Percentiles rank a stretch among this genome's conserved stretches.
Evolutionary conservation across 2,113 vertebrate species (phyloP).

Genomic region (Mixornis gularis): DNA sequence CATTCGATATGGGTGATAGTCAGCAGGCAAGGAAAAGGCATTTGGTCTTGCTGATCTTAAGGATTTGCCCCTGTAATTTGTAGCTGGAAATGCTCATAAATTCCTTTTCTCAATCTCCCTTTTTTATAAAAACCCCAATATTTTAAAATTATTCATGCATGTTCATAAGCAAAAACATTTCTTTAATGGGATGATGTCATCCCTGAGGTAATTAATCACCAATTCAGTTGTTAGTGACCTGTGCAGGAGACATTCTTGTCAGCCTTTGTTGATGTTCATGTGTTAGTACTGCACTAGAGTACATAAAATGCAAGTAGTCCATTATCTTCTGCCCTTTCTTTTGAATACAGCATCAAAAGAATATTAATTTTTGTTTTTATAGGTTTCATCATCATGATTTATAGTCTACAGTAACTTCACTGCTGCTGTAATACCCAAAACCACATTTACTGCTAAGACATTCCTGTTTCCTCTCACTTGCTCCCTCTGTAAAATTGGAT

Average conservation of each 20-base stretch:
- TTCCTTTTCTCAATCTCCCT: background rate
- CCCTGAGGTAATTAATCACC: background rate
- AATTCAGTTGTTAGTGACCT: background rate
- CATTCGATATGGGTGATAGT: background rate
- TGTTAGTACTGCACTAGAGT: slow-evolving; percentile 11
- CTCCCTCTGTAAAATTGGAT: slow-evolving; percentile 66
- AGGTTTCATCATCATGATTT: slow-evolving; percentile 64
- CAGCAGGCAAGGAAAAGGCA: background rate
- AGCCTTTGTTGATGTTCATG: background rate
- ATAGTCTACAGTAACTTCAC: slow-evolving; percentile 63
- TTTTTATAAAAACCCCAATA: rapidly evolving
- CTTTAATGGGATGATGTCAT: background rate
- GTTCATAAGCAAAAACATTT: background rate
- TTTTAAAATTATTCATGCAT: background rate
- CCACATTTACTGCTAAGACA: slow-evolving; percentile 59
- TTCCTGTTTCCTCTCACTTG: slow-evolving; percentile 62
- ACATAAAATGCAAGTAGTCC: slow-evolving; percentile 4
- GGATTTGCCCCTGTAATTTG: background rate
- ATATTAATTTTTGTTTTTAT: slow-evolving; percentile 58
- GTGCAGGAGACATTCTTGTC: background rate
- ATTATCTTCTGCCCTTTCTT: slow-evolving; percentile 4
- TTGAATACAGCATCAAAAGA: slow-evolving; percentile 41
- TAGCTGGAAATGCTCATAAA: background rate
- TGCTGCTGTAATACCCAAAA: slow-evolving; percentile 59
- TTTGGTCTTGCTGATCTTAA: background rate